Evolutionary conservation across 2,113 vertebrate genomes (phyloP), one percentile per base, ranked within the genome.

Genomic region (Spilogale gracilis): DNA sequence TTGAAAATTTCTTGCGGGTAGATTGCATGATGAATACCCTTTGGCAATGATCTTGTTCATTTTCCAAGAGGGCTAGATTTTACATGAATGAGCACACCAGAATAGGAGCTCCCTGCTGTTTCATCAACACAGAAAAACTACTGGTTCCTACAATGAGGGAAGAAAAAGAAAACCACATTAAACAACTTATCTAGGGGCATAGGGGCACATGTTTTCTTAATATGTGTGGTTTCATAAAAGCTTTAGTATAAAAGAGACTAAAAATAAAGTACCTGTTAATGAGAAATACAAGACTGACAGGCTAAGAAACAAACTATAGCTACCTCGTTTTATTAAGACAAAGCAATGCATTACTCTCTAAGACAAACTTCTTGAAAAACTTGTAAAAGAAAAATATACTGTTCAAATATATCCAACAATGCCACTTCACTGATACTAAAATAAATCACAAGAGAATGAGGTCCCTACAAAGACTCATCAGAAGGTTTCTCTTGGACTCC

Each of bases 11-110:
- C 92, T 92, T 90, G 23, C 87, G 38, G 52, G 54, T 50, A 91
- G 79, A 96, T 0, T 84, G n/a, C 30, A 95, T n/a, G 86, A 92
- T 93, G 94, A 96, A 73, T 92, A 92, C n/a, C 92, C 88, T 96
- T 65, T 56, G 82, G 80, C 81, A 88, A 69, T 50, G 45, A 96
- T 78, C 95, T 81, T 95, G 96, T 85, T 95, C 92, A 84, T 88
- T 92, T 95, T 90, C 81, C 80, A 97, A 96, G 86, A 96, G 71
- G 43, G 76, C 80, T 97, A 88, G 86, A 94, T 95, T 97, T 71
- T 92, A 12, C 76, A 82, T 45, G n/a, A 97, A 71, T 16, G 91
- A 94, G 71, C 94, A 92, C 58, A 90, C 52, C 63, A 54, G 86
- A 82, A 83, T 32, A 88, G 94, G 52, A 50, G 45, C 13, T 80